Base-by-base conservation (phyloP, 2,888 invertebrate species). In the Brachyptera risi region DNA sequence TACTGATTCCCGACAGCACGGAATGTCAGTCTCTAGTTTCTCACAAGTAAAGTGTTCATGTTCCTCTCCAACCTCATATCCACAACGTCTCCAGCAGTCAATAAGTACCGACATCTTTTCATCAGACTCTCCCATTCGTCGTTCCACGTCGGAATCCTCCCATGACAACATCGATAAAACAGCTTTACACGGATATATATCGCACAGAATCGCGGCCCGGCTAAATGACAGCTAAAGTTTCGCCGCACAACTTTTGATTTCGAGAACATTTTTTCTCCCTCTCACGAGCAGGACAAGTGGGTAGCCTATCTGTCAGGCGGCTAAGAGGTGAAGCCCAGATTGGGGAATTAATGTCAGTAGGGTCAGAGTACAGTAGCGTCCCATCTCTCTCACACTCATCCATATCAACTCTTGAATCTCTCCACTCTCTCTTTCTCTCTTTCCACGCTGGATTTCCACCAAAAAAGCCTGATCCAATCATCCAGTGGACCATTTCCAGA, bases 281-380 rank as follows among this genome's bases (percentile, higher is more conserved):
- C 5, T 19, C 19, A 13, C 15, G 26, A 31, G 19, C 23, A 24
- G 38, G 50, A 50, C 26, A 23, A 59, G 37, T 19, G 60, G 35
- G 47, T 35, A 37, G 51, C 49, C 58, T 49, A 50, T 61, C 61
- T 61, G 61, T 61, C 61, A 61, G 51, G 44, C 60, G 9, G 15
- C n/a, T 54, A 54, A 54, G 54, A 54, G 54, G 54, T 54, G 54
- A 54, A 61, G 58, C 58, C n/a, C 63, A 63, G 63, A 63, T 63
- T 63, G 63, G 60, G 54, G 63, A 63, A 63, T 63, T 63, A 60
- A 63, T 63, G 63, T 63, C 63, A 58, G 60, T 19, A 31, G 57
- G 63, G 60, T 60, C 63, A 63, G 60, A 58, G 56, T 35, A 54
- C 35, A 35, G 37, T 35, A 21, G 35, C 54, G 23, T 54, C 54